These are phyloP conservation scores for Melanostoma scalare DNA, from an alignment of 2,888 invertebrate genomes.

Conservation along the genomic window DNA sequence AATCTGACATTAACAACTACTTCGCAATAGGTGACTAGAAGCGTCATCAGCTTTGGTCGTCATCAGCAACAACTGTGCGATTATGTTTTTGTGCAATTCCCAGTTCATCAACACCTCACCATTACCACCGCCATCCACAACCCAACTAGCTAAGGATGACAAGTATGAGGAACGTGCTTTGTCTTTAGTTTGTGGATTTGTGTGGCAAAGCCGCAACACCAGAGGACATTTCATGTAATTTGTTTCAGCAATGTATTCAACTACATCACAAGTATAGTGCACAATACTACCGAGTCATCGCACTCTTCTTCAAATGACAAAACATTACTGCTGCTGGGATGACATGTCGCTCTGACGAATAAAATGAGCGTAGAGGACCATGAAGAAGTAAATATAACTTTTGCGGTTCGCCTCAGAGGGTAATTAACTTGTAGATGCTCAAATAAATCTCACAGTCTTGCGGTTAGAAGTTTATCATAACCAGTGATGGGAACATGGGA, in stretches of 20 bases:
- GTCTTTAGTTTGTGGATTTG: constrained; percentile 51
- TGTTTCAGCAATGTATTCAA: neutral
- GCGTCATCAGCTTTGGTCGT: constrained; percentile 35
- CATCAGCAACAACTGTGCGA: constrained; percentile 33
- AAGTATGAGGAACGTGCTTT: constrained; percentile 50
- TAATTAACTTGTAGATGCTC: constrained; percentile 70
- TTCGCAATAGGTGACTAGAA: constrained; percentile 25
- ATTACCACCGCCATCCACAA: constrained; percentile 1
- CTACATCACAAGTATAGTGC: neutral
- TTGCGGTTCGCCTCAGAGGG: constrained; percentile 63
- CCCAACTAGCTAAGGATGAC: neutral
- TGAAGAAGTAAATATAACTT: constrained; percentile 61
- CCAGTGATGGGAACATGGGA: neutral
- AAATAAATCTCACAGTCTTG: constrained; percentile 47
- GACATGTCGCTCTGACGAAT: constrained; percentile 27
- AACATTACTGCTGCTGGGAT: constrained; percentile 33
- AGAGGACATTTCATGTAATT: constrained; percentile 37
- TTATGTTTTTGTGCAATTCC: constrained; percentile 19
- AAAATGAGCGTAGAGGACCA: constrained; percentile 3
- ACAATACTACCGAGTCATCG: neutral
- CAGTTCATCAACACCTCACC: constrained; percentile 23
- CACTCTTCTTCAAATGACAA: constrained; percentile 1
- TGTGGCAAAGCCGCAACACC: constrained; percentile 36
- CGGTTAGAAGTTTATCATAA: constrained; percentile 27
- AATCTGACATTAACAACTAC: constrained; percentile 29